Evolutionary conservation across 2,888 invertebrate species (phyloP).

Genomic region (Belgica antarctica): DNA sequence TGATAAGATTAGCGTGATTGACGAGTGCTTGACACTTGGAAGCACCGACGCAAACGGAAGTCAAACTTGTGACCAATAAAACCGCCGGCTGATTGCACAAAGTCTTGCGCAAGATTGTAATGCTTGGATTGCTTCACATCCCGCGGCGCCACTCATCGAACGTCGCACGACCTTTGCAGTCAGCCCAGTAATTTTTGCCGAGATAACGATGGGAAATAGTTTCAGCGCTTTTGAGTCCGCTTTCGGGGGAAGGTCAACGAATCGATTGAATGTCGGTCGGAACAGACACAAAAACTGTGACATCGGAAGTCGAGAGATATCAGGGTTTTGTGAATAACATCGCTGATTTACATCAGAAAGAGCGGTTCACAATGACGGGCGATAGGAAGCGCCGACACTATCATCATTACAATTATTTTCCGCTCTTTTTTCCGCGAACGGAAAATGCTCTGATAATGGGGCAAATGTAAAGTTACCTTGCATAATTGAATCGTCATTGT

Average conservation of each 20-base stretch:
- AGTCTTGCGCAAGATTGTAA: neutral
- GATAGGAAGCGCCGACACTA: slow-evolving; percentile 1
- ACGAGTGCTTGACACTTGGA: too few species aligned
- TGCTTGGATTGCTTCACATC: neutral
- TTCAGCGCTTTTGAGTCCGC: too few species aligned
- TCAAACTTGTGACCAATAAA: too few species aligned
- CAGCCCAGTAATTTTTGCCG: neutral
- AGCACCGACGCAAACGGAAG: too few species aligned
- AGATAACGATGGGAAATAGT: neutral
- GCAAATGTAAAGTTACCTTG: slow-evolving; percentile 23
- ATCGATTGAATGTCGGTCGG: slow-evolving; percentile 15
- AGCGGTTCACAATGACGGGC: neutral
- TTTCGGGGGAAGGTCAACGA: neutral
- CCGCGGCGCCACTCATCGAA: too few species aligned
- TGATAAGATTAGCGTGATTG: too few species aligned
- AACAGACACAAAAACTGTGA: neutral
- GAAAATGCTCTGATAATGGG: slow-evolving; percentile 21
- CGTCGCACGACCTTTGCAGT: neutral
- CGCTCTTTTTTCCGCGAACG: slow-evolving; percentile 18
- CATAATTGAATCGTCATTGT: slow-evolving; percentile 2
- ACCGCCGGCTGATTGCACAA: neutral
- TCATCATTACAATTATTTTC: slow-evolving; percentile 25
- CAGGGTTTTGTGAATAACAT: neutral
- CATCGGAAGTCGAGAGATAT: slow-evolving; percentile 5
- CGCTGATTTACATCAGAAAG: slow-evolving; percentile 1